Base-by-base conservation (phyloP, 2,888 invertebrate species). In the Ferrisia virgata region DNA sequence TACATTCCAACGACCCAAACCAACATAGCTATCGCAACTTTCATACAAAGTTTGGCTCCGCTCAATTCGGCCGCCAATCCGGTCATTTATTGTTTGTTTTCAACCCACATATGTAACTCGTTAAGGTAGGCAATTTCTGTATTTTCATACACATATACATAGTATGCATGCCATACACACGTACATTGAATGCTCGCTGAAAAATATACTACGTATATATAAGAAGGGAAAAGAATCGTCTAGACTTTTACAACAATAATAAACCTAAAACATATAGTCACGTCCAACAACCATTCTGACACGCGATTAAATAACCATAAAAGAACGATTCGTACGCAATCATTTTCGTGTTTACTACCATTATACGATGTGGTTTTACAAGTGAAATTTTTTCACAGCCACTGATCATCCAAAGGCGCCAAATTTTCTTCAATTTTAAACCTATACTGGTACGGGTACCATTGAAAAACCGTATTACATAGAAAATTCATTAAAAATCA, bases 31-130 rank as follows among this genome's bases (percentile, higher is more conserved):
- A 92, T 97, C 69, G 94, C 96, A 9, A 95, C 96, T 0, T 95
- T 97, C 87, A 94, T 97, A 86, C 96, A 97, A 88, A 96, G 96
- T 88, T 89, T 97, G 86, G 95, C 96, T 0, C 96, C 96, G 0
- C 91, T 97, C 85, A 97, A 97, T 91, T 96, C 96, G 0, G 97
- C 97, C 0, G 97, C 96, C 82, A 97, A 97, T 89, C 97, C 97
- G 0, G 92, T 97, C 87, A 97, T 97, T 87, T 97, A 97, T 90
- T 96, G 96, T 88, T 92, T 97, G 87, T 97, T 97, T 90, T 96
- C 96, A 39, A 96, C 95, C 79, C 93, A 95, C 86, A 93, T 96
- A 87, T 96, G 96, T 89, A 90, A 94, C 85, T 94, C 94, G 86
- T 90, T 96, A 86, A 93, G 95, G 97, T 96, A 90, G 22, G 53